Base-by-base conservation (phyloP, 2,797 vertebrate genomes). In the Muscicapa comitata region DNA sequence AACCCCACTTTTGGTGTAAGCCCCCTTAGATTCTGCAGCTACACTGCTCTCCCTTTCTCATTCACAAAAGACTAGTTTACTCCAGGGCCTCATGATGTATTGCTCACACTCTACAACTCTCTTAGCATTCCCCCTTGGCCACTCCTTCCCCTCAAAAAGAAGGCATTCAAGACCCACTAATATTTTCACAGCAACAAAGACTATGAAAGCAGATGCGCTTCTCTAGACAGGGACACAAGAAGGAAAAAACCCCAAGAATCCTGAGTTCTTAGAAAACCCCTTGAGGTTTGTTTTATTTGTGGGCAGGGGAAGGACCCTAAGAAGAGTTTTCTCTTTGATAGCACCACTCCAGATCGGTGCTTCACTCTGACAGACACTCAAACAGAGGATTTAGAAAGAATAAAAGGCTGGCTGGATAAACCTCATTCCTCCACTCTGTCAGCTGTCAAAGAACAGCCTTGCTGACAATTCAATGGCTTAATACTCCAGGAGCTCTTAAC, bases 361-460 rank as follows among this genome's bases (percentile, higher is more conserved):
- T 95, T 97, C 95, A 94, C 53, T 86, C 93, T 67, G 90, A 85
- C 89, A 96, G 85, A 95, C 76, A 88, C 66, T 95, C 83, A 91
- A 20, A 78, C 73, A 63, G 77, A 86, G 92, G 97, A 96, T 97
- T 97, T 96, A 87, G 85, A 82, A 70, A 88, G 93, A 97, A 98
- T 93, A 94, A 97, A 97, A 97, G 95, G 89, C 95, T 94, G 61
- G 90, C 90, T 94, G 86, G 96, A 97, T 93, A 96, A 97, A 91
- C 72, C 93, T 95, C 37, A 82, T 95, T 94, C 88, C 95, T 94
- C 95, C 58, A 37, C 45, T 96, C 96, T 89, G 94, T 91, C 94
- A 93, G 94, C 93, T 96, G 95, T 97, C 96, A 96, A 97, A 96
- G 95, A 91, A 91, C 86, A 90, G 75, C 84, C 85, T 88, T 93